Evolutionary conservation across 2,797 vertebrate species (phyloP), one percentile per base, ranked within the genome.

Genomic region (Sebastes trivittatus): DNA sequence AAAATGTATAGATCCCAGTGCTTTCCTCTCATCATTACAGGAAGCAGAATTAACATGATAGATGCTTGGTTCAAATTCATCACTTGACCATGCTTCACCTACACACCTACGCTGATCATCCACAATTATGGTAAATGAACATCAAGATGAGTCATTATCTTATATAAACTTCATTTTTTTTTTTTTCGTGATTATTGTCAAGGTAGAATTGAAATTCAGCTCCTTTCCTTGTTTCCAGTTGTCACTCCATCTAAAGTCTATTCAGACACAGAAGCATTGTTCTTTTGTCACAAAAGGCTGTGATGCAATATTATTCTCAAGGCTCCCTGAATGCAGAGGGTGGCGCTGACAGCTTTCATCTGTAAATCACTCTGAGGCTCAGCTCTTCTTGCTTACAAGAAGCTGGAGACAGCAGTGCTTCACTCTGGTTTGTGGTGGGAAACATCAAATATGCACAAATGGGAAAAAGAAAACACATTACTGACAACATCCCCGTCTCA

Each of bases 391-490:
- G 62, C n/a, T 52, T 74, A 76, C 71, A 46, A 81, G 79, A 46
- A 87, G 62, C 77, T 63, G 78, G 34, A 89, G 77, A 88, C 86
- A 70, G 80, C 81, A 63, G 78, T 16, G 75, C 67, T 59, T 82
- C 79, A 10, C 77, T 56, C 54, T 38, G 75, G 76, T 87, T 83
- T 84, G 52, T 61, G 77, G 55, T 75, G 70, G 63, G 78, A 83
- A 91, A 86, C 90, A 91, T 91, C 85, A 90, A 87, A 91, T 75
- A 81, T 77, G 77, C 78, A 87, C 79, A 80, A 84, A 82, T 73
- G 73, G 59, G 62, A 46, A 75, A 78, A 55, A 60, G 18, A 65
- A 66, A 58, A 66, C 0, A n/a, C 42, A 72, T 86, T 60, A 72
- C 81, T 78, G 81, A 89, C 81, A 85, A 49, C 69, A 78, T 13